Evolutionary conservation across 2,113 vertebrate genomes (phyloP).

Genomic region (Loxodonta africana): DNA sequence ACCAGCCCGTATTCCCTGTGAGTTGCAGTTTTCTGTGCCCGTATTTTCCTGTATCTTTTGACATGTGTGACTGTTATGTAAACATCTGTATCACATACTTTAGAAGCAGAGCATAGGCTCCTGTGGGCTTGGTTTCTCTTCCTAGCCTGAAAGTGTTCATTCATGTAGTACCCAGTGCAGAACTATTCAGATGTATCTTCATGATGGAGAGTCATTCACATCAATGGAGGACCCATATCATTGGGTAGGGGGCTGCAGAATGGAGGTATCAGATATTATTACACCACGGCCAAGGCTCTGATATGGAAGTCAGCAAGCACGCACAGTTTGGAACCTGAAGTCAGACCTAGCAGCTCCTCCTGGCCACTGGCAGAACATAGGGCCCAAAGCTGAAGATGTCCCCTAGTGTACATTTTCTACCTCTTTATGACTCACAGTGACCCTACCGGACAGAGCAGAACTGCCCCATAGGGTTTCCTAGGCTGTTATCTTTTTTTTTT

Average conservation of each 20-base stretch:
- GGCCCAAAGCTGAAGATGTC: background rate
- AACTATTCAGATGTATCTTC: background rate
- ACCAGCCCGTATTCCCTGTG: background rate
- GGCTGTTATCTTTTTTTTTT: background rate
- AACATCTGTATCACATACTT: fast-evolving
- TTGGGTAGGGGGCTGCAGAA: background rate
- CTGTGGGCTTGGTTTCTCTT: background rate
- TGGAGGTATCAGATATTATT: background rate
- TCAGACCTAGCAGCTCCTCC: background rate
- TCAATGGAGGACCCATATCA: background rate
- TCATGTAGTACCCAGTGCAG: background rate
- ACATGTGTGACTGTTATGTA: fast-evolving
- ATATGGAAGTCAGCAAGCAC: background rate
- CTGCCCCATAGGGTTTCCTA: background rate
- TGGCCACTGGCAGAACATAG: background rate
- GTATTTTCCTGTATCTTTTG: background rate
- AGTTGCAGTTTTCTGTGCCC: background rate
- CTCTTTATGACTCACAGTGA: background rate
- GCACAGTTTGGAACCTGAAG: background rate
- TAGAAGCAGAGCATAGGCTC: background rate
- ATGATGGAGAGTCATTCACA: background rate
- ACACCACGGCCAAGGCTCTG: background rate
- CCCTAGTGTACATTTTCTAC: fast-evolving
- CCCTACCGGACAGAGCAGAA: background rate
- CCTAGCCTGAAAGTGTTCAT: background rate